Conservation (phyloP, 92 coral and sea anemone genomes). For the Actinostola sp. region DNA sequence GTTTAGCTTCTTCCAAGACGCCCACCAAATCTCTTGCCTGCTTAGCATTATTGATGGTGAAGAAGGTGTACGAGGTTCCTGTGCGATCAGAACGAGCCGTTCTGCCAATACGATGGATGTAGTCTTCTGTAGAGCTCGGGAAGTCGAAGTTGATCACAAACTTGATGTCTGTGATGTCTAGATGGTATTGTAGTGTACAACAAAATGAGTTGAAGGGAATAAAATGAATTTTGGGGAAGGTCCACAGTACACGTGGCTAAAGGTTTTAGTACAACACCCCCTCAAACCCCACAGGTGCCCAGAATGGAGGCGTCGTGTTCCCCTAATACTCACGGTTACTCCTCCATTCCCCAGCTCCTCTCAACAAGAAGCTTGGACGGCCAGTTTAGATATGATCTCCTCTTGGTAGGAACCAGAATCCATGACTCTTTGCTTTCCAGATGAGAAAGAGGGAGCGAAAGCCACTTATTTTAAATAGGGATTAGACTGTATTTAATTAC, state of each 20-base stretch:
- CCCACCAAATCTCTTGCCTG: conserved; percentile 93
- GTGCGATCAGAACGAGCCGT: conserved; percentile 98
- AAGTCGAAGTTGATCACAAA: conserved; percentile 99
- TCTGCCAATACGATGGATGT: conserved; percentile 98
- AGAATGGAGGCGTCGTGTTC: too few relatives aligned
- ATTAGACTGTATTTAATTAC: too few relatives aligned
- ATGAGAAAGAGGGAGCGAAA: conserved; percentile 90
- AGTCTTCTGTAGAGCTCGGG: conserved; percentile 97
- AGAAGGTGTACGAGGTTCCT: conserved; percentile 98
- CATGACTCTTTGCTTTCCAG: conserved; percentile 93
- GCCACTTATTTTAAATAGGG: conserved; percentile 5
- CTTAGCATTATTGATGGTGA: conserved; percentile 90
- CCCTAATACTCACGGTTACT: conserved; percentile 39
- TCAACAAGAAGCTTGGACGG: conserved; percentile 24
- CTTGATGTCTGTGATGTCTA: conserved; percentile 98
- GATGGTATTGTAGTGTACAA: conserved; percentile 34
- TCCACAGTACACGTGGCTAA: neutral
- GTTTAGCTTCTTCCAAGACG: conserved; percentile 91
- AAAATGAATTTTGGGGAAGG: neutral
- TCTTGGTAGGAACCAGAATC: conserved; percentile 86
- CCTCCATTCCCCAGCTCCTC: conserved; percentile 28
- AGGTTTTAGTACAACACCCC: neutral
- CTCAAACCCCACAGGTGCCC: neutral
- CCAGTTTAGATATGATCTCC: conserved; percentile 48
- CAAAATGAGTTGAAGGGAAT: conserved; percentile 10